A percentile compares a stretch with the other conserved stretches of the same genome.
Evolutionary conservation across 2,888 invertebrate genomes (phyloP).

Genomic region (Lasioglossum villosulum): DNA sequence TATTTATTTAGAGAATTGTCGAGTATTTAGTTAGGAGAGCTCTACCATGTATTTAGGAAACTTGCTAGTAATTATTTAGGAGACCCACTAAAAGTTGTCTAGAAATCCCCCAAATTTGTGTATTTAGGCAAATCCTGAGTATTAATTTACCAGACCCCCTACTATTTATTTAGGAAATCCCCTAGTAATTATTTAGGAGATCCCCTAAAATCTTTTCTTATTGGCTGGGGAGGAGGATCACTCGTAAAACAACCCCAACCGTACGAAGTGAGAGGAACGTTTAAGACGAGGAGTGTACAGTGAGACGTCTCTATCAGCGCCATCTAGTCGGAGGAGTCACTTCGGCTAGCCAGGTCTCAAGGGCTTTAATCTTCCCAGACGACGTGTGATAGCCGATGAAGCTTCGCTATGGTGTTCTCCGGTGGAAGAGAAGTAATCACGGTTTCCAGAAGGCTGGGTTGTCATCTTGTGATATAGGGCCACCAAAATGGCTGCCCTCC

Average conservation of each 20-base stretch:
- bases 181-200: no score
- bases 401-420: not conserved
- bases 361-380: not conserved
- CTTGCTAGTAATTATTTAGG: no score
- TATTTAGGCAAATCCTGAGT: no score
- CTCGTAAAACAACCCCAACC: constrained; percentile 6
- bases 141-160: no score
- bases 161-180: no score
- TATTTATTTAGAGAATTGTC: no score
- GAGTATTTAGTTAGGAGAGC: no score
- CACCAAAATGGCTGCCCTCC: not conserved
- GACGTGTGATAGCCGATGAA: not conserved
- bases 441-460: constrained; percentile 4
- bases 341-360: not conserved
- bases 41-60: no score
- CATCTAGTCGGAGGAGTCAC: not conserved
- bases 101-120: no score
- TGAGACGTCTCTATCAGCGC: not conserved
- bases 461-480: not conserved
- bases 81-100: no score
- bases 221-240: not conserved
- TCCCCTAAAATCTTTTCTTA: no score
- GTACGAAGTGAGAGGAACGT: not conserved
- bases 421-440: not conserved
- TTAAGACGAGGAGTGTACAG: not conserved